These are phyloP conservation scores for Chelmon rostratus DNA, from an alignment of 2,797 vertebrate genomes.

Conservation along the genomic window DNA sequence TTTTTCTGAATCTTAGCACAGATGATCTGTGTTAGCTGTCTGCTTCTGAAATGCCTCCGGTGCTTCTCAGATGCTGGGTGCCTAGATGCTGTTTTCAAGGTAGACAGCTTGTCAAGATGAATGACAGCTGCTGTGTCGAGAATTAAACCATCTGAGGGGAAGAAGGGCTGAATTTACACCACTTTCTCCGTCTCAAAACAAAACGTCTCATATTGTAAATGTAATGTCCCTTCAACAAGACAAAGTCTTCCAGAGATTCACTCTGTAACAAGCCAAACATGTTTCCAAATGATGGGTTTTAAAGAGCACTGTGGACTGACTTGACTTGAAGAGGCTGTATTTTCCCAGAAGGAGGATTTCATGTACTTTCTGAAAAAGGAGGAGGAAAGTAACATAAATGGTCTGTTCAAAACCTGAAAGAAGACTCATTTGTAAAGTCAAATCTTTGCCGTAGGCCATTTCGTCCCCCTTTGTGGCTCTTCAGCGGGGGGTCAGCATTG, in stretches of 20 bases:
- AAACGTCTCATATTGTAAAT: constrained; percentile 34
- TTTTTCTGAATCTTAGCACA: constrained; percentile 26
- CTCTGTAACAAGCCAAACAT: neutral
- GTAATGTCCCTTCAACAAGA: constrained; percentile 23
- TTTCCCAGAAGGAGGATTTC: constrained; percentile 36
- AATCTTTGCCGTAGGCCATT: constrained; percentile 61
- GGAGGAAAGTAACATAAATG: constrained; percentile 34
- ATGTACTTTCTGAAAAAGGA: constrained; percentile 45
- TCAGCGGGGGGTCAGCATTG: constrained; percentile 59
- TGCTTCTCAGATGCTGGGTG: constrained; percentile 40
- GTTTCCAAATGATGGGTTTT: constrained; percentile 19
- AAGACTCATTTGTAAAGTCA: constrained; percentile 67
- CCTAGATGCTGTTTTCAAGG: constrained; percentile 54
- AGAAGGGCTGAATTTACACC: constrained; percentile 43
- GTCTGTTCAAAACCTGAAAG: constrained; percentile 20
- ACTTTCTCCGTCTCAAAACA: constrained; percentile 28
- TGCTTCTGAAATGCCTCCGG: constrained; percentile 42
- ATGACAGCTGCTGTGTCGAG: constrained; percentile 47
- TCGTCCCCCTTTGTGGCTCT: constrained; percentile 65
- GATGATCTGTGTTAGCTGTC: constrained; percentile 54
- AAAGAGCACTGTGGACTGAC: constrained; percentile 1
- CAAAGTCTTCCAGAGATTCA: constrained; percentile 17
- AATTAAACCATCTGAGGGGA: constrained; percentile 50
- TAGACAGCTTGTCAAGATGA: constrained; percentile 67
- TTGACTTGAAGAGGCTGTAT: neutral